Percentiles rank a stretch among this genome's conserved stretches.
Conservation (phyloP, 2,113 vertebrate genomes). For the Sminthopsis crassicaudata region DNA sequence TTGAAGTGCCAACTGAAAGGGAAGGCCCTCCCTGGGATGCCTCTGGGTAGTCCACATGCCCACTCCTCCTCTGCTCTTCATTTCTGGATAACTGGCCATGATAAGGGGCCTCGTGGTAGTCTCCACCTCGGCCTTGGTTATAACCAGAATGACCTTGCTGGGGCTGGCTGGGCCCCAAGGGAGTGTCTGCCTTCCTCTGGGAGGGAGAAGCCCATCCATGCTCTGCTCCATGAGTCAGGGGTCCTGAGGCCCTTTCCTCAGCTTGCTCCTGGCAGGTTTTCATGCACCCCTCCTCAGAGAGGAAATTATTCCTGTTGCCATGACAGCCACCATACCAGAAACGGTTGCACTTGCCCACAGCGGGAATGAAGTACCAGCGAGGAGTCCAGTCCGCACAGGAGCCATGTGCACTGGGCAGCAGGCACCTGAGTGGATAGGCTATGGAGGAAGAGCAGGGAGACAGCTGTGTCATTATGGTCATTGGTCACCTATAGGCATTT, state of each 20-base stretch:
- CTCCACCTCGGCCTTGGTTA: neutral
- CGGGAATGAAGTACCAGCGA: conserved; percentile 91
- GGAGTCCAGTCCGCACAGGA: conserved; percentile 90
- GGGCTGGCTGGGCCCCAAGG: neutral
- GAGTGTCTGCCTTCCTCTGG: neutral
- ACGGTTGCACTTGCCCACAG: conserved; percentile 89
- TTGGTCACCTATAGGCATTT: neutral
- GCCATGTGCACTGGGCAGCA: conserved; percentile 91
- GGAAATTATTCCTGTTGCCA: conserved; percentile 95
- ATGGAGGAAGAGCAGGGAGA: conserved; percentile 17
- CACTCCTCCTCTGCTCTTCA: neutral
- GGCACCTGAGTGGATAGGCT: conserved; percentile 90
- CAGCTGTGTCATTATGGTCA: neutral
- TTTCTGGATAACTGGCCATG: neutral
- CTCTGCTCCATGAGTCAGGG: neutral
- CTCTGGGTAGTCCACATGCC: neutral
- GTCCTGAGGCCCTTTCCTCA: neutral
- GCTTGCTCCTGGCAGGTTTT: conserved; percentile 78
- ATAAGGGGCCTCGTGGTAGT: neutral
- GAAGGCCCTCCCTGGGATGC: neutral
- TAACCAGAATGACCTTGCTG: neutral
- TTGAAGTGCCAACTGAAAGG: conserved; percentile 28
- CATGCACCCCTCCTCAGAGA: conserved; percentile 89
- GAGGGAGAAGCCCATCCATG: neutral
- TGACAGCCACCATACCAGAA: conserved; percentile 97